Conservation (phyloP, 2,113 vertebrate genomes). For the Phaethon lepturus region DNA sequence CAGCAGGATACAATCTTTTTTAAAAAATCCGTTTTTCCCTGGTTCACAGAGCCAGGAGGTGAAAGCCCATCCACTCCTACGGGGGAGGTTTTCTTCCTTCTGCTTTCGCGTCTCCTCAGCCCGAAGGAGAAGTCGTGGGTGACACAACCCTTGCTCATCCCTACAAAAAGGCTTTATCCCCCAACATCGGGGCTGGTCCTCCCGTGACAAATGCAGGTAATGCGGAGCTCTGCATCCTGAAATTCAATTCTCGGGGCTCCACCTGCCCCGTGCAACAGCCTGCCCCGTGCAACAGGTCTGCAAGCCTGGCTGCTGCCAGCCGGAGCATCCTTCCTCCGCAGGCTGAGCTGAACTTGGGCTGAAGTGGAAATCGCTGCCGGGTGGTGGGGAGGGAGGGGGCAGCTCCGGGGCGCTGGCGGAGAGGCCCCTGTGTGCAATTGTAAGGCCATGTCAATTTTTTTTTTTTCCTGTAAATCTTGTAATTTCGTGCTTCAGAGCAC, state of each 20-base stretch:
- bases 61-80: background rate
- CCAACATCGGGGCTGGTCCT: background rate
- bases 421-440: background rate
- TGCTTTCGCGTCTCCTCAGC: background rate
- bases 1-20: background rate
- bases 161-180: background rate
- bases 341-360: background rate
- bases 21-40: background rate
- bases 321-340: background rate
- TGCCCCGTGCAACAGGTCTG: background rate
- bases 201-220: background rate
- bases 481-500: slow-evolving; percentile 79
- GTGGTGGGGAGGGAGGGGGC: background rate
- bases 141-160: background rate
- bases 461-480: slow-evolving; percentile 64
- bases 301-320: accelerated
- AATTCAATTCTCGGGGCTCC: background rate
- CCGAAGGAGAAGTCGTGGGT: background rate
- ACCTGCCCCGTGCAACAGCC: accelerated
- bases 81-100: background rate
- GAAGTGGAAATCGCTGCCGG: background rate
- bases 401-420: background rate
- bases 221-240: accelerated
- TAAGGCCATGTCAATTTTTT: slow-evolving; percentile 17
- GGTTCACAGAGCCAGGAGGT: background rate